Conservation (phyloP, 2,797 vertebrate species). For the Orestias chungarensis region DNA sequence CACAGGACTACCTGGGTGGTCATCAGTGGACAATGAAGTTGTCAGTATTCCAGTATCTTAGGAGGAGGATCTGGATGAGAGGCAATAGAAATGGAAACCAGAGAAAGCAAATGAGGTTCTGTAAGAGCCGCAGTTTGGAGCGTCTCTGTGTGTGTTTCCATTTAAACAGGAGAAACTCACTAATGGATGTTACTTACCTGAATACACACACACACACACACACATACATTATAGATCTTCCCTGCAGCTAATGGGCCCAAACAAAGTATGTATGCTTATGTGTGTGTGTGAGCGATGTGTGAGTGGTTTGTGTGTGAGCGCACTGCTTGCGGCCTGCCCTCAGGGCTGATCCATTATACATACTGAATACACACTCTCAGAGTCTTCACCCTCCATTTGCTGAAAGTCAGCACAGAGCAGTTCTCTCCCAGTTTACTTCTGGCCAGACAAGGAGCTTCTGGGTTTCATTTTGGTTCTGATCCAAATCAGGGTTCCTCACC, state of each 20-base stretch:
- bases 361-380: conserved; percentile 42
- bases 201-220: conserved; percentile 30
- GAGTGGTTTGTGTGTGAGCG: conserved; percentile 33
- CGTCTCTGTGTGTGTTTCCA: conserved; percentile 21
- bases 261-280: conserved; percentile 33
- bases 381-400: conserved; percentile 66
- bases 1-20: no score
- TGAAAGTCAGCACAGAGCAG: conserved; percentile 49
- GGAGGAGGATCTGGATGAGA: neutral
- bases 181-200: conserved; percentile 62
- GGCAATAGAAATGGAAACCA: neutral
- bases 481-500: neutral
- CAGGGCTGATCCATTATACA: conserved; percentile 70
- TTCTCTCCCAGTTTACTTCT: conserved; percentile 1
- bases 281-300: conserved; percentile 27
- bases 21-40: neutral
- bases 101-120: conserved; percentile 4
- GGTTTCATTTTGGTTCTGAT: neutral
- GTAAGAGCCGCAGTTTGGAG: conserved; percentile 7
- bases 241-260: conserved; percentile 60
- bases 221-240: conserved; percentile 65
- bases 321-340: conserved; percentile 51
- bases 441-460: neutral
- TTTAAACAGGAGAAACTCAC: conserved; percentile 57
- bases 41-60: neutral